Conservation (phyloP, 1,140 invertebrate genomes). For the Oryctes rhinoceros region DNA sequence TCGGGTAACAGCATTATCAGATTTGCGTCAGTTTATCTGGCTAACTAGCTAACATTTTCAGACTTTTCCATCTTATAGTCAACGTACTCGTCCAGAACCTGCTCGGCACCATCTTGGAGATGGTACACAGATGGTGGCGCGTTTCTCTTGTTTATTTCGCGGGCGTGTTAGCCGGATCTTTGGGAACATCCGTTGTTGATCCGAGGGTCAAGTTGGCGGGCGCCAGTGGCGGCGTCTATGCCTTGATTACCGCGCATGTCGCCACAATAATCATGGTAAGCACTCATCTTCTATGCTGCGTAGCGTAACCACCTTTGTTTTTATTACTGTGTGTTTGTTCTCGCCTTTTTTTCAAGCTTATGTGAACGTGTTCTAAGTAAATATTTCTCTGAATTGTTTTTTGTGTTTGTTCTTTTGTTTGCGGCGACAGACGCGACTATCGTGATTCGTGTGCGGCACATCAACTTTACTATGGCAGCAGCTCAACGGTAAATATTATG, state of each 20-base stretch:
- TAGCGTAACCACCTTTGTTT: background rate
- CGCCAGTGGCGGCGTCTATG: conserved; percentile 96
- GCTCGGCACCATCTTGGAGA: conserved; percentile 91
- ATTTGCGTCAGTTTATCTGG: background rate
- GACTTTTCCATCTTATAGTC: conserved; percentile 85
- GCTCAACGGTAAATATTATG: background rate
- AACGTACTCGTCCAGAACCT: conserved; percentile 93
- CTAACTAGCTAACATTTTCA: conserved; percentile 57
- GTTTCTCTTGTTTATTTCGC: conserved; percentile 82
- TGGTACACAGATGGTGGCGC: conserved; percentile 95
- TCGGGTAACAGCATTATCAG: conserved; percentile 73
- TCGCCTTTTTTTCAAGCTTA: background rate
- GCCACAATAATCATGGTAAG: conserved; percentile 92
- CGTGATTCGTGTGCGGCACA: no score
- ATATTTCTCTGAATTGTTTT: background rate
- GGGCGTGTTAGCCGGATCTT: conserved; percentile 85
- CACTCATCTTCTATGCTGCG: background rate
- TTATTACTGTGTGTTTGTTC: background rate
- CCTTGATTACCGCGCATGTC: conserved; percentile 93
- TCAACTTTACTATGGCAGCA: background rate
- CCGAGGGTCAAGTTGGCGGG: conserved; percentile 88
- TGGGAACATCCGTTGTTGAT: conserved; percentile 90
- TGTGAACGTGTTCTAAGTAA: background rate
- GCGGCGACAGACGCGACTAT: background rate
- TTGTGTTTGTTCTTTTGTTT: conserved; percentile 11